A percentile compares a stretch with the other conserved stretches of the same genome.
Conservation (phyloP, 2,797 vertebrate species). For the Gymnodraco acuticeps region DNA sequence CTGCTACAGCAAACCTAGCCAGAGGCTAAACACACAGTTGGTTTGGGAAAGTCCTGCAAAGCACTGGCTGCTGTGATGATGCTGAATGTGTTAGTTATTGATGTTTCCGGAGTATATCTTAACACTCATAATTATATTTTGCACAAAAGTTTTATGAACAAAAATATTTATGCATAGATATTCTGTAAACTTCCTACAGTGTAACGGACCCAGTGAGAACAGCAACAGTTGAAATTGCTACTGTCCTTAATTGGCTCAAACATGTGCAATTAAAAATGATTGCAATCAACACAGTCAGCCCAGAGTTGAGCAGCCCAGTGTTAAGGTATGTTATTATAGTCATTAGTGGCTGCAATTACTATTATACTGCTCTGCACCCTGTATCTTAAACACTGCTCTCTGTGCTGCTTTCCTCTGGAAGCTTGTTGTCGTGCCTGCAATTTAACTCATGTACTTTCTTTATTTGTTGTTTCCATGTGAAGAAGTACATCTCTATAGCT, state of each 20-base stretch:
- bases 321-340: conserved; percentile 86
- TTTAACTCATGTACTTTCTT: conserved; percentile 43
- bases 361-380: conserved; percentile 70
- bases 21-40: conserved; percentile 22
- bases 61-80: conserved; percentile 15
- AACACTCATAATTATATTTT: conserved; percentile 45
- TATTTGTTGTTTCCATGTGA: conserved; percentile 47
- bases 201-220: conserved; percentile 39
- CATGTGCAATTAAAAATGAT: conserved; percentile 83
- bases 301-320: conserved; percentile 78
- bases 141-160: conserved; percentile 32
- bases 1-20: conserved; percentile 26
- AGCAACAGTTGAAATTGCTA: conserved; percentile 74
- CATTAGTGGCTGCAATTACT: conserved; percentile 82
- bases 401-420: conserved; percentile 34
- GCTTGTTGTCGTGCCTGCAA: conserved; percentile 39
- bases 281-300: conserved; percentile 82
- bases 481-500: conserved; percentile 33
- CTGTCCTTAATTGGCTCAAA: conserved; percentile 80
- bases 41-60: conserved; percentile 17
- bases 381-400: conserved; percentile 58
- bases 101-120: conserved; percentile 13
- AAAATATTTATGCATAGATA: conserved; percentile 25
- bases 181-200: conserved; percentile 43
- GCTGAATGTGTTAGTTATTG: conserved; percentile 40